phyloP scores from a whole-genome alignment of 2,113 vertebrate genomes.

The Pluvialis apricaria region DNA sequence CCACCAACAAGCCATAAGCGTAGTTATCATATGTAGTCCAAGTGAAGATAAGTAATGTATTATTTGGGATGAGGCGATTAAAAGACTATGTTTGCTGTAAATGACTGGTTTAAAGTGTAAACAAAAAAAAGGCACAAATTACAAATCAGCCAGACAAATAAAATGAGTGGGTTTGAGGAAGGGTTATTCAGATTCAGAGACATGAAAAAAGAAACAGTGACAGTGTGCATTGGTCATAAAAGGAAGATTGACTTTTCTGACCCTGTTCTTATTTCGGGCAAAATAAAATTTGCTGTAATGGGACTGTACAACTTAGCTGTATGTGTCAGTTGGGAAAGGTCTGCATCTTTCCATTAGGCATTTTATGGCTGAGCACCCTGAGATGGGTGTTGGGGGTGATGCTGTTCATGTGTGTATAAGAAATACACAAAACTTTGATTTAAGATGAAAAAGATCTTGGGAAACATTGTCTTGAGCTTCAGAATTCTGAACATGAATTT shows the following conservation, averaged over 20 bases:
- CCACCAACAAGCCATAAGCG: neutral
- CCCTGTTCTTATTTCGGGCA: neutral
- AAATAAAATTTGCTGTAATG: neutral
- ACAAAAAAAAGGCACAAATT: neutral
- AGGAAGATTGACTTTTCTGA: neutral
- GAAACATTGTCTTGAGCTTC: neutral
- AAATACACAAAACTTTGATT: neutral
- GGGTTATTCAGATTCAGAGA: neutral
- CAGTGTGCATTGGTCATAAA: neutral
- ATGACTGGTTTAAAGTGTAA: neutral
- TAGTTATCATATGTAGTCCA: neutral
- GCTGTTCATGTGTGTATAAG: neutral
- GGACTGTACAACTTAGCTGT: neutral
- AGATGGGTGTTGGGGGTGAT: neutral
- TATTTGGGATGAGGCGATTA: neutral
- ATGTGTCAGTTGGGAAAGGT: neutral
- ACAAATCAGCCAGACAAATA: neutral
- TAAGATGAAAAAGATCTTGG: neutral
- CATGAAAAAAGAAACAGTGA: neutral
- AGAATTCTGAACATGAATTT: neutral
- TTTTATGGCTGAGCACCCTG: neutral
- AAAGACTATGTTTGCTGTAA: neutral
- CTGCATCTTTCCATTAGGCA: neutral
- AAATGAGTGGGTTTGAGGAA: neutral
- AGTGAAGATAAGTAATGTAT: neutral